Evolutionary conservation across 2,888 invertebrate genomes (phyloP), one percentile per base, ranked within the genome.

Genomic region (Drosophila multiciliata): DNA sequence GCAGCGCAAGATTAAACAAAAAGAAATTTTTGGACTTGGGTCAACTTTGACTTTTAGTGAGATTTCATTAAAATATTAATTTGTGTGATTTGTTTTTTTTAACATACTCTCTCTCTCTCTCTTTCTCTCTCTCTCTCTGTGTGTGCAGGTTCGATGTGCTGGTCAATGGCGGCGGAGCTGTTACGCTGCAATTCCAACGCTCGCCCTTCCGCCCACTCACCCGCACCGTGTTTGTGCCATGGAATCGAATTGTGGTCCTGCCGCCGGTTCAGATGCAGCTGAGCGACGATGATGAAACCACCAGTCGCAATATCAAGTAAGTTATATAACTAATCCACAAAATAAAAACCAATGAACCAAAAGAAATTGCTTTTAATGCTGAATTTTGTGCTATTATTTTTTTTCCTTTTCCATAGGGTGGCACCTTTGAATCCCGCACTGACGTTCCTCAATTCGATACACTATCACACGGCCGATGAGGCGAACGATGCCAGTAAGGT

Each of bases 101-200:
- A 29, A 29, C 9, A 17, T n/a, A n/a, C 11, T 7, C 15, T 33
- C 42, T 42, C n/a, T 15, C 29, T 11, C 26, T 23, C 33, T 32
- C 20, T 12, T 6, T 32, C 15, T 9, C 29, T 20, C n/a, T 59
- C n/a, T 29, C 12, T 32, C 1, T 7, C 5, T 29, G 5, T 29
- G 5, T 29, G 29, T 8, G 11, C 52, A 99, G 99, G 97, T 99
- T 99, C 95, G 99, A 99, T 94, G 97, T 99, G 69, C 94, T 99
- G 91, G 99, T 99, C 73, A 99, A 99, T 93, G 99, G 99, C 20
- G 99, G 99, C 55, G 99, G 99, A 38, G 98, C 99, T 2, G 98
- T 99, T 66, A 98, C 98, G 26, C 94, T 99, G 81, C 98, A 98
- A 94, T 99, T 99, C 94, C 98, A 98, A 92, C 95, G 99, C 71